These are phyloP conservation scores for Percopsis transmontana DNA, from an alignment of 2,113 vertebrate genomes.

Conservation along the genomic window DNA sequence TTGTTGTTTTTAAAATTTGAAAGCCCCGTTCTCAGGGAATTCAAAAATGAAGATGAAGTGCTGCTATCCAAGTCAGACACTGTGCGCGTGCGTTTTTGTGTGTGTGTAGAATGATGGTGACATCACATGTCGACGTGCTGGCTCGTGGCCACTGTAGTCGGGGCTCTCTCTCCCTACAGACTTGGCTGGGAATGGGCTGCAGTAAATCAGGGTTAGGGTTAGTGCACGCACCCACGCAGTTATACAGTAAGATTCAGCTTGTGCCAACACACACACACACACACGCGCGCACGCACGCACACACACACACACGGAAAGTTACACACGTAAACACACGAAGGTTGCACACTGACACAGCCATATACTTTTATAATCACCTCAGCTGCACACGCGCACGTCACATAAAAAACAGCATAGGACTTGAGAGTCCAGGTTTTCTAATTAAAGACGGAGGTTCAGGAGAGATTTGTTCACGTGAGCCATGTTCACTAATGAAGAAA, in stretches of 20 bases:
- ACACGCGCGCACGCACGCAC: constrained; percentile 3
- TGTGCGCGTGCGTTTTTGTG: not conserved
- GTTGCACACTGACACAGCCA: not conserved
- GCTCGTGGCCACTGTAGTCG: constrained; percentile 25
- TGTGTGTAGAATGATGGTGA: not conserved
- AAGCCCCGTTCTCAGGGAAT: too few species aligned
- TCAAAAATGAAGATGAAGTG: too few species aligned
- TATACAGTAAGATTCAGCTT: not conserved
- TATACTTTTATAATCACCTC: not conserved
- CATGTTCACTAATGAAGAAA: constrained; percentile 21
- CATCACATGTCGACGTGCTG: constrained; percentile 21
- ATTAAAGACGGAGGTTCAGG: constrained; percentile 58
- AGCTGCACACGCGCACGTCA: not conserved
- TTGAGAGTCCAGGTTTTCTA: constrained; percentile 42
- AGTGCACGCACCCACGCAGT: not conserved
- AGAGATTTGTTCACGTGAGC: constrained; percentile 55
- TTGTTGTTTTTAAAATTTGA: too few species aligned
- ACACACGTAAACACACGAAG: not conserved
- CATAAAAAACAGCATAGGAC: not conserved
- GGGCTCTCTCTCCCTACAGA: constrained; percentile 28
- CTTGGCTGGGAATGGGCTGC: not conserved
- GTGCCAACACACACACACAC: not conserved
- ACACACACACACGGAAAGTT: not conserved
- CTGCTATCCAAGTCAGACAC: not conserved
- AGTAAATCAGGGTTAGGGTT: constrained; percentile 29